Evolutionary conservation across 2,113 vertebrate species (phyloP), one percentile per base, ranked within the genome.

Genomic region (Corythoichthys intestinalis): DNA sequence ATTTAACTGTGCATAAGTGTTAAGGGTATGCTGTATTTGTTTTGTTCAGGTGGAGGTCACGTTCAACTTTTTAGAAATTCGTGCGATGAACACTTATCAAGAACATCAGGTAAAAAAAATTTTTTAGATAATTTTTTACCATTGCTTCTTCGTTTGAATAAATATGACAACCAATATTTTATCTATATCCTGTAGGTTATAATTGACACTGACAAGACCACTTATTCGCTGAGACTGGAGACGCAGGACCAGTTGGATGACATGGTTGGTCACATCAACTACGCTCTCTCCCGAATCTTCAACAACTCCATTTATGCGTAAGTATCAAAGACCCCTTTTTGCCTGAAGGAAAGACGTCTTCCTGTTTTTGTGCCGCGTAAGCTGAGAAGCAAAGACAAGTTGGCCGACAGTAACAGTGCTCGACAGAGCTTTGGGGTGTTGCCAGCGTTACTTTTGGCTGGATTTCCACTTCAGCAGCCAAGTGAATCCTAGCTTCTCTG

Each of bases 121-220:
- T 28, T 20, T 41, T 20, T 7, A 9, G 15, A 34, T 3, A 5
- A 9, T 41, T 9, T 11, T 61, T 53, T 63, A 6, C 39, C 7
- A 13, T 6, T 66, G 17, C 15, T 47, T 10, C 61, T 63, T 34
- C 12, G 11, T 2, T 5, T 47, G 12, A 63, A 63, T 34, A 6
- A 28, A 47, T 44, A 47, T 47, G 41, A 34, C 61, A 73, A 38
- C 37, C 39, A 10, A 35, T 46, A 17, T 52, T 37, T 5, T 69
- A 17, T 78, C n/a, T 0, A 1, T 35, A 0, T 67, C 15, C 49
- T 69, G 4, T 84, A 96, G 95, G 93, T 96, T 70, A 84, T 95
- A 72, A 93, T 96, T 73, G 95, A 96, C 67, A 96, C 94, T 0
- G 95, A 96, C 86, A 94, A 94, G 82, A 93, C 93, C 11, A 90